Evolutionary conservation across 2,888 invertebrate species (phyloP).

Genomic region (Aphrophora alni): DNA sequence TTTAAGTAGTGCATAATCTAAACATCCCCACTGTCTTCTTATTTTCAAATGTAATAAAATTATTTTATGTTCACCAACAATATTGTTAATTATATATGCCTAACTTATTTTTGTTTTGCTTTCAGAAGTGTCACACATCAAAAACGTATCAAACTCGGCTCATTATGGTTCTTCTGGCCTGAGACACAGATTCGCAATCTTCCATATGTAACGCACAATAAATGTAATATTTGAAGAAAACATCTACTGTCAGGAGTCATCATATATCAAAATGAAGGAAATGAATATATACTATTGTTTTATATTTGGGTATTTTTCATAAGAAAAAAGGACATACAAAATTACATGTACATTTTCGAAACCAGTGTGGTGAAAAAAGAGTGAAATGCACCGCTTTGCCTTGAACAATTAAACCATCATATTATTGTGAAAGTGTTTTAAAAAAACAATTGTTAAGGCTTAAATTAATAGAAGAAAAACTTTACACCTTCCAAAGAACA

Average conservation of each 20-base stretch:
- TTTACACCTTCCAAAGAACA: slow-evolving; percentile 35
- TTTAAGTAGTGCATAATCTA: no score
- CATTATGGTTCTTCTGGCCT: neutral
- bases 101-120: neutral
- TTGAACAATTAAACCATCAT: neutral
- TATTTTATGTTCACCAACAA: no score
- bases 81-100: no score
- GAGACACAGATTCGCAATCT: neutral
- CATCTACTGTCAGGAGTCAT: neutral
- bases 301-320: neutral
- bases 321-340: neutral
- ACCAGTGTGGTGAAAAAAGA: neutral
- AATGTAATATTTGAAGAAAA: neutral
- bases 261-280: neutral
- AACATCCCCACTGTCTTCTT: no score
- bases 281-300: neutral
- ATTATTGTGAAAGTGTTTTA: neutral
- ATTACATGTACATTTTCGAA: neutral
- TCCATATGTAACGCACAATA: slow-evolving; percentile 2
- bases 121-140: neutral
- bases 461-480: neutral
- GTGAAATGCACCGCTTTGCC: neutral
- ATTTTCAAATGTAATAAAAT: no score
- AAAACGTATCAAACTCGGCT: neutral
- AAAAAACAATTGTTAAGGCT: neutral